Evolutionary conservation across 2,113 vertebrate species (phyloP), one percentile per base, ranked within the genome.

Genomic region (Vulpes lagopus): DNA sequence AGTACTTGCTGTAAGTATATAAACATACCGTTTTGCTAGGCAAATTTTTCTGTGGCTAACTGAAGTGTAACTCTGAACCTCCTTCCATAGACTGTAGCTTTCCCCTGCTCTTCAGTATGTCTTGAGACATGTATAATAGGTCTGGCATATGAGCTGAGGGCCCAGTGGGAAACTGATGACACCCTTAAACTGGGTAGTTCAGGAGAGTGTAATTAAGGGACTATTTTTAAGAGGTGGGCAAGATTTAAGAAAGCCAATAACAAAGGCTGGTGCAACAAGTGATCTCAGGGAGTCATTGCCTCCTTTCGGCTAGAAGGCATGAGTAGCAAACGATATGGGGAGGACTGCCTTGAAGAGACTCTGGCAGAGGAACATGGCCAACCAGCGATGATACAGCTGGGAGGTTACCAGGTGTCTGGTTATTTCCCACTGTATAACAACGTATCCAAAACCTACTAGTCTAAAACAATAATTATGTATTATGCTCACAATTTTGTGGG

Each of bases 61-160:
- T 65, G 64, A 95, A 69, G 38, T 43, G 30, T 86, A 62, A 86
- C 62, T 92, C 74, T 71, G 67, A 91, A 71, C n/a, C 51, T 69
- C 43, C 9, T 91, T 87, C 25, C 74, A 17, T 3, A 64, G 43
- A n/a, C 64, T 43, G 1, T 7, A 23, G 53, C 53, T 67, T 71
- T 71, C 23, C 12, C 9, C n/a, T 62, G 14, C 6, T 93, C 62
- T 64, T 27, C 80, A 32, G 55, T 69, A 35, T 65, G 19, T 57
- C 51, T 78, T 91, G 35, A 95, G 74, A 76, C 27, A 11, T 65
- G 17, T 32, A 8, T 62, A 57, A n/a, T 55, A 71, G 60, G 64
- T 35, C 60, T 88, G 30, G 23, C 27, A 1, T 5, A 22, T 64
- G 14, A 85, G 16, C 55, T 53, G 57, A 59, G 25, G 83, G 32